Percentiles rank a stretch among this genome's conserved stretches.
Evolutionary conservation across 1,140 invertebrate genomes (phyloP).

Genomic region (Drosophila bocki): DNA sequence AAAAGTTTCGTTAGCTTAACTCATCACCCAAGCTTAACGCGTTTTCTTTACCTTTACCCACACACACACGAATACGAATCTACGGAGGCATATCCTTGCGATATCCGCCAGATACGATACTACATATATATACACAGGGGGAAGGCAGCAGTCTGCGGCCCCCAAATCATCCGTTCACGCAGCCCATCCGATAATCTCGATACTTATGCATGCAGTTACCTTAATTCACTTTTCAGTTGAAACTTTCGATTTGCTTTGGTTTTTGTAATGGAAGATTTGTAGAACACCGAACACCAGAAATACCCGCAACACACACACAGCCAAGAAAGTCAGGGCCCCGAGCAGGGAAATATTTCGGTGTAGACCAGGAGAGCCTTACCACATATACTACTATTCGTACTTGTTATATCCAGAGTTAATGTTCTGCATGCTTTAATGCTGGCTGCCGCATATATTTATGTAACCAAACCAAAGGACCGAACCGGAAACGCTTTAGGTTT

Average conservation of each 20-base stretch:
- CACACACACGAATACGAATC: conserved; percentile 31
- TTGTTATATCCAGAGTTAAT: conserved; percentile 33
- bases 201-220: conserved; percentile 69
- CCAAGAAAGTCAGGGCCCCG: conserved; percentile 31
- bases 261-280: conserved; percentile 57
- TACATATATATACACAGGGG: conserved; percentile 28
- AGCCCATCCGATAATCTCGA: conserved; percentile 47
- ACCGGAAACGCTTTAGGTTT: conserved; percentile 59
- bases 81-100: conserved; percentile 3
- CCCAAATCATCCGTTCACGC: conserved; percentile 54
- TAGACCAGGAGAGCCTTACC: conserved; percentile 21
- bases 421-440: conserved; percentile 80
- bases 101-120: conserved; percentile 23
- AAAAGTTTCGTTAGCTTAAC: conserved; percentile 65
- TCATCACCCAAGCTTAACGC: conserved; percentile 70
- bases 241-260: conserved; percentile 49
- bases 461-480: conserved; percentile 26
- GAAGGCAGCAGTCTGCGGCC: conserved; percentile 44
- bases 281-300: conserved; percentile 56
- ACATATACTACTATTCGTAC: conserved; percentile 19
- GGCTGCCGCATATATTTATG: conserved; percentile 76
- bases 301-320: conserved; percentile 51
- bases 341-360: conserved; percentile 19
- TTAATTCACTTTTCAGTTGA: conserved; percentile 52
- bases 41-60: conserved; percentile 42